Conservation (phyloP, 2,113 vertebrate species). For the Chaetura pelagica region DNA sequence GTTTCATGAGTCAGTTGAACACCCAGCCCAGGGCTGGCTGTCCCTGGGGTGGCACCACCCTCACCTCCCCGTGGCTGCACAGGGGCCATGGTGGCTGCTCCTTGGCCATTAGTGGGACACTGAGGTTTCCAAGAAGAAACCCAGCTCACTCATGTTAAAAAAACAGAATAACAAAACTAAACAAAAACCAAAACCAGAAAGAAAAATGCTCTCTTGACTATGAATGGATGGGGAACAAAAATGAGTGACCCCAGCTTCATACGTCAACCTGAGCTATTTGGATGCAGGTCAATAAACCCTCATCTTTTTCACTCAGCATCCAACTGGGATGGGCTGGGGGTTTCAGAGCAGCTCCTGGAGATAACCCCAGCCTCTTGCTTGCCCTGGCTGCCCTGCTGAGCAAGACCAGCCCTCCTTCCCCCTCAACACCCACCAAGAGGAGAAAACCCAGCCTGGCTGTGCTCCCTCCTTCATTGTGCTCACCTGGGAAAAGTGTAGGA, state of each 20-base stretch:
- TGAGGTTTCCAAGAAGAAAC: neutral
- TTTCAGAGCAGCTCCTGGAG: neutral
- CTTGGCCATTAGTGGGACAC: neutral
- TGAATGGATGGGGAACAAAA: neutral
- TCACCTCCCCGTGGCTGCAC: accelerated
- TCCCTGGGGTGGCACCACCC: accelerated
- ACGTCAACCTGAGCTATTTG: neutral
- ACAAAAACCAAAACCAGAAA: too few species aligned
- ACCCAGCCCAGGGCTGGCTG: neutral
- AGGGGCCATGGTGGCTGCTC: neutral
- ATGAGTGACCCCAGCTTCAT: neutral
- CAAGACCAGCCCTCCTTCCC: neutral
- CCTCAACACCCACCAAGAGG: neutral
- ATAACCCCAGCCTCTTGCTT: neutral
- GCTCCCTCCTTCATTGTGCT: accelerated
- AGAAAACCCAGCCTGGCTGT: neutral
- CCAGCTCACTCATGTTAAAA: neutral
- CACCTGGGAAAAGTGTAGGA: accelerated
- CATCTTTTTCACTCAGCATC: neutral
- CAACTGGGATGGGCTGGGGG: accelerated
- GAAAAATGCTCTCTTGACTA: neutral
- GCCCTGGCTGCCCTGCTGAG: neutral
- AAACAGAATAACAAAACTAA: too few species aligned
- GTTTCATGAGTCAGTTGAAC: neutral
- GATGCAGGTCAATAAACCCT: neutral